Evolutionary conservation across 2,888 invertebrate species (phyloP).

Genomic region (Boloria selene): DNA sequence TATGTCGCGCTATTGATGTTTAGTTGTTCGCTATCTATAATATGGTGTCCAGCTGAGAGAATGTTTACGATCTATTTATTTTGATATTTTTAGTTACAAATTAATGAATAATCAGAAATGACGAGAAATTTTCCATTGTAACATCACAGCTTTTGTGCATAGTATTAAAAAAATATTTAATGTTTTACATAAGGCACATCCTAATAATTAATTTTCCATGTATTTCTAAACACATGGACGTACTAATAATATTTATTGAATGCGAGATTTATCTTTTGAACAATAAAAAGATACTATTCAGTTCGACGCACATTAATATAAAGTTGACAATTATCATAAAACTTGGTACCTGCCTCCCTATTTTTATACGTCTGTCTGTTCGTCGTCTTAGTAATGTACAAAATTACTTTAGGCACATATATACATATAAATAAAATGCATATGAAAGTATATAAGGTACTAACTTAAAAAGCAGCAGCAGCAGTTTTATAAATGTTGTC

Average conservation of each 20-base stretch:
- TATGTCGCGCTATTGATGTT: slow-evolving; percentile 53
- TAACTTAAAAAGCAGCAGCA: too few species aligned
- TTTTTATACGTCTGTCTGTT: neutral
- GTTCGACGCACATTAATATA: slow-evolving; percentile 25
- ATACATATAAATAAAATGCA: too few species aligned
- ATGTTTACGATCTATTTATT: neutral
- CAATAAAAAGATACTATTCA: slow-evolving; percentile 33
- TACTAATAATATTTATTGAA: slow-evolving; percentile 24
- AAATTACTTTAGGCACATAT: too few species aligned
- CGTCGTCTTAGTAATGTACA: neutral
- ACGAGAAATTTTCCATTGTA: too few species aligned
- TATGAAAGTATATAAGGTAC: too few species aligned
- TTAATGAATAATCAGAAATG: neutral
- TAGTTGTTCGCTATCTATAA: slow-evolving; percentile 42
- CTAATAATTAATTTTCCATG: neutral
- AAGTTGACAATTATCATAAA: slow-evolving; percentile 34
- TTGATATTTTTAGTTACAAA: neutral
- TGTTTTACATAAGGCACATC: neutral
- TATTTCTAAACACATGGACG: slow-evolving; percentile 10
- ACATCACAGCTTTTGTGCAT: too few species aligned
- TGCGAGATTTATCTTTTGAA: slow-evolving; percentile 37
- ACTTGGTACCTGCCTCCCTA: neutral
- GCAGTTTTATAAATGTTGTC: too few species aligned
- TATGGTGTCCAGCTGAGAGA: slow-evolving; percentile 37
- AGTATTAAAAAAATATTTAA: neutral